Evolutionary conservation across 2,797 vertebrate species (phyloP).

Genomic region (Tenualosa thibaudeaui): DNA sequence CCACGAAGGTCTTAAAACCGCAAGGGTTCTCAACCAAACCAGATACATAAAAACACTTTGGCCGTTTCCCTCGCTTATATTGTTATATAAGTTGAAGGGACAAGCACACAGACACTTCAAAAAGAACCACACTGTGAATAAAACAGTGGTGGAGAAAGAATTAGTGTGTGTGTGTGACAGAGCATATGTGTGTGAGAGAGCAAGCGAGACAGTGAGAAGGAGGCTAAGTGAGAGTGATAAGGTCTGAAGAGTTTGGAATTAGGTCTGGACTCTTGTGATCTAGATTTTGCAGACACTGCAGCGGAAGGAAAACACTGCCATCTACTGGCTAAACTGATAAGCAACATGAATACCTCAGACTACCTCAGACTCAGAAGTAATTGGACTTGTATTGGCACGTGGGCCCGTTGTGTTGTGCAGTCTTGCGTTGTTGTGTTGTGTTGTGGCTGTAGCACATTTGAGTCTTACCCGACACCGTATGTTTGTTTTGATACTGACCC

Average conservation of each 20-base stretch:
- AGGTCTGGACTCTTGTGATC: not conserved
- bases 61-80: not conserved
- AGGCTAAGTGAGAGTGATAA: not conserved
- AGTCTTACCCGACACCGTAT: too few relatives aligned
- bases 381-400: not conserved
- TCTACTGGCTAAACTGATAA: not conserved
- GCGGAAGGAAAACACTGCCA: not conserved
- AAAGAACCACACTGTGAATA: not conserved
- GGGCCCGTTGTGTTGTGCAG: too few relatives aligned
- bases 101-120: slow-evolving; percentile 13
- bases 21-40: not conserved
- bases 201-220: not conserved
- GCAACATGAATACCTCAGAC: not conserved
- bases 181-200: not conserved
- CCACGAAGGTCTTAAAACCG: not conserved
- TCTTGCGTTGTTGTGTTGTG: too few relatives aligned
- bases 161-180: not conserved
- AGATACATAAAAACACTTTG: slow-evolving; percentile 7
- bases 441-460: too few relatives aligned
- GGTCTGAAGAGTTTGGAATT: not conserved
- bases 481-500: too few relatives aligned
- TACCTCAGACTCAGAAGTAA: too few relatives aligned
- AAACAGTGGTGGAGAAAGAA: not conserved
- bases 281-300: not conserved
- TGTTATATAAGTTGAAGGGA: not conserved